A percentile compares a stretch with the other conserved stretches of the same genome.
phyloP scores from a whole-genome alignment of 2,797 vertebrate species.

The Leptoclinus maculatus region DNA sequence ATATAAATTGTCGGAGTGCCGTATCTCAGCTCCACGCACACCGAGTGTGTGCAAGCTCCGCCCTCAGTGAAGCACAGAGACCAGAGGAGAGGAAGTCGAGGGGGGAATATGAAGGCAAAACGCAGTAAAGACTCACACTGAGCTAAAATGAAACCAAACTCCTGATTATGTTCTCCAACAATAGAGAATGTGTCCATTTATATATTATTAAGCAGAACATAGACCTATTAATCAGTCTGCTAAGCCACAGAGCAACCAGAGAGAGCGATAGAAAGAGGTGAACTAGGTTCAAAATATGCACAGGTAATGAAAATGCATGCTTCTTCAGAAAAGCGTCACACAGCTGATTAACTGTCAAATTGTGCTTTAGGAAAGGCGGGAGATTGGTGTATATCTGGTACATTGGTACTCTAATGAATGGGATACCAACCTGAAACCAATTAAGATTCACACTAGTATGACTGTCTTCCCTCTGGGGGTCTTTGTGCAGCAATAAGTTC shows the following conservation, averaged over 20 bases:
- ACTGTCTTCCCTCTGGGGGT: slow-evolving; percentile 72
- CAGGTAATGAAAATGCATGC: slow-evolving; percentile 48
- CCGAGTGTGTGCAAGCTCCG: too few species aligned
- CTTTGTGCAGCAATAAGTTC: slow-evolving; percentile 74
- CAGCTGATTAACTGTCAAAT: slow-evolving; percentile 60
- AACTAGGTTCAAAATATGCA: slow-evolving; percentile 33
- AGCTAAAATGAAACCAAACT: too few species aligned
- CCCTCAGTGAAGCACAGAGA: too few species aligned
- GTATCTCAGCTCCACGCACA: too few species aligned
- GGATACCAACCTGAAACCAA: slow-evolving; percentile 76
- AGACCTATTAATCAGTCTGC: neutral
- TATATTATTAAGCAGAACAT: slow-evolving; percentile 19
- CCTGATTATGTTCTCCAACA: too few species aligned
- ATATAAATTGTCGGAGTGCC: too few species aligned
- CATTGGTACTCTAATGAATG: slow-evolving; percentile 56
- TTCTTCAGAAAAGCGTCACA: slow-evolving; percentile 24
- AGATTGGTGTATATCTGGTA: slow-evolving; percentile 49
- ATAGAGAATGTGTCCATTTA: slow-evolving; percentile 1
- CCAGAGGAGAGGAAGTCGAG: too few species aligned
- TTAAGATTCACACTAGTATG: slow-evolving; percentile 62
- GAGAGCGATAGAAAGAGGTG: neutral
- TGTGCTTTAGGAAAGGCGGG: slow-evolving; percentile 38
- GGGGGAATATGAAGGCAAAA: too few species aligned
- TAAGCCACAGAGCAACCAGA: neutral
- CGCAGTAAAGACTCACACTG: too few species aligned